Percentiles rank a stretch among this genome's conserved stretches.
These are phyloP conservation scores for Chymomyza costata DNA, from an alignment of 1,140 invertebrate genomes.

Conservation along the genomic window DNA sequence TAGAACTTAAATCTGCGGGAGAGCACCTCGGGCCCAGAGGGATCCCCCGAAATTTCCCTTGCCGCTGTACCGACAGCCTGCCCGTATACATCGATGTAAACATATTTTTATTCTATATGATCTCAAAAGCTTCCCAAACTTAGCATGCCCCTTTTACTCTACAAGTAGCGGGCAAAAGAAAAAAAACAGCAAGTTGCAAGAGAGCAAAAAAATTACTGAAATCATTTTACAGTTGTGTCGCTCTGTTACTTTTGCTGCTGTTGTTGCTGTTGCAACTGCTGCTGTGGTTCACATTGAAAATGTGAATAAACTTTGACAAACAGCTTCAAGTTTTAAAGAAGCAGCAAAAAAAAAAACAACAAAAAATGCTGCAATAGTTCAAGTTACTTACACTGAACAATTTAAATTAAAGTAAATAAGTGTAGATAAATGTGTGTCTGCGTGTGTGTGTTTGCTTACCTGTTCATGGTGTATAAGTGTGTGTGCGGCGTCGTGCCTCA, in stretches of 20 bases:
- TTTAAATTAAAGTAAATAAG: slow-evolving; percentile 33
- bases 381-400: too few species aligned
- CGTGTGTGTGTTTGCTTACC: slow-evolving; percentile 48
- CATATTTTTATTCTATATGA: too few species aligned
- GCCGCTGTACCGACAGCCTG: too few species aligned
- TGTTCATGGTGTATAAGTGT: too few species aligned
- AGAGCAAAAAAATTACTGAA: slow-evolving; percentile 8
- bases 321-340: too few species aligned
- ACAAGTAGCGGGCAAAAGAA: too few species aligned
- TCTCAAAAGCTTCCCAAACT: too few species aligned
- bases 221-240: slow-evolving; percentile 12
- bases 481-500: slow-evolving; percentile 59
- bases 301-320: slow-evolving; percentile 62
- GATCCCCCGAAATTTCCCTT: too few species aligned
- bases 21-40: too few species aligned
- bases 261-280: slow-evolving; percentile 37
- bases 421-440: slow-evolving; percentile 31
- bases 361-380: slow-evolving; percentile 65
- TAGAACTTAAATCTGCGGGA: too few species aligned
- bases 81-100: too few species aligned
- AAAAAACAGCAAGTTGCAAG: slow-evolving; percentile 40
- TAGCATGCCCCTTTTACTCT: too few species aligned
- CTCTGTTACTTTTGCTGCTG: slow-evolving; percentile 34
- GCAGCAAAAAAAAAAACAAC: slow-evolving; percentile 29
- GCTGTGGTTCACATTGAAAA: slow-evolving; percentile 54